Conservation (phyloP, 2,797 vertebrate species). For the Enteromius unitaeniatus region DNA sequence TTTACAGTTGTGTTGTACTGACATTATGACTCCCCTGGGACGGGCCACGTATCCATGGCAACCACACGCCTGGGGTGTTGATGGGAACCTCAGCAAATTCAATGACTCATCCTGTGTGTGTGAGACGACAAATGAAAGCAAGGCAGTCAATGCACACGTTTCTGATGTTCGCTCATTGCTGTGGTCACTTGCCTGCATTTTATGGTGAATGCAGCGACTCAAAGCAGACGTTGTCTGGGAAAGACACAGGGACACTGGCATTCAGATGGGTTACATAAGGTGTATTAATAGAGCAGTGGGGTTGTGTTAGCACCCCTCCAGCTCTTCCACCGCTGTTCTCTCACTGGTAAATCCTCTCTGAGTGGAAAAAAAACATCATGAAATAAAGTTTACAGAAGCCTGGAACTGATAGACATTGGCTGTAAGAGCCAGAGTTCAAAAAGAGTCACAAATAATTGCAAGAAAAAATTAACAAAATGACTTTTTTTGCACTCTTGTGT, state of each 20-base stretch:
- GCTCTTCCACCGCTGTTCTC: conserved; percentile 17
- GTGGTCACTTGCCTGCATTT: not conserved
- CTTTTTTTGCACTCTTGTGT: not conserved
- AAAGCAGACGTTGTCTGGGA: conserved; percentile 22
- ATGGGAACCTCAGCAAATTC: conserved; percentile 59
- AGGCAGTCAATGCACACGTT: conserved; percentile 17
- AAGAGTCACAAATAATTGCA: too few relatives aligned
- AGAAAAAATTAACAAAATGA: not conserved
- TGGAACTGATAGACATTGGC: not conserved
- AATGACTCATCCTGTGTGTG: conserved; percentile 66
- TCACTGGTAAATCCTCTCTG: not conserved
- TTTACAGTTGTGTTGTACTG: conserved; percentile 43
- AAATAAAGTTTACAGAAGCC: conserved; percentile 1
- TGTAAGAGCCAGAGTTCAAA: not conserved
- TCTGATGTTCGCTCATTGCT: not conserved
- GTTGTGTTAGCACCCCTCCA: conserved; percentile 17
- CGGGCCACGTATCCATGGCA: conserved; percentile 75
- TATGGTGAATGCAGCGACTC: conserved; percentile 9
- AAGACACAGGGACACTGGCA: conserved; percentile 21
- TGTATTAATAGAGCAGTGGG: conserved; percentile 47
- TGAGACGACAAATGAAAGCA: not conserved
- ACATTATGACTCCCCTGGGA: conserved; percentile 77
- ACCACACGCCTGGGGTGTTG: conserved; percentile 70
- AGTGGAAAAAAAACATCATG: not conserved
- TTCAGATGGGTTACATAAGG: conserved; percentile 46